A percentile compares a stretch with the other conserved stretches of the same genome.
Conservation (phyloP, 2,797 vertebrate genomes). For the Amblyopsis hoosieri region DNA sequence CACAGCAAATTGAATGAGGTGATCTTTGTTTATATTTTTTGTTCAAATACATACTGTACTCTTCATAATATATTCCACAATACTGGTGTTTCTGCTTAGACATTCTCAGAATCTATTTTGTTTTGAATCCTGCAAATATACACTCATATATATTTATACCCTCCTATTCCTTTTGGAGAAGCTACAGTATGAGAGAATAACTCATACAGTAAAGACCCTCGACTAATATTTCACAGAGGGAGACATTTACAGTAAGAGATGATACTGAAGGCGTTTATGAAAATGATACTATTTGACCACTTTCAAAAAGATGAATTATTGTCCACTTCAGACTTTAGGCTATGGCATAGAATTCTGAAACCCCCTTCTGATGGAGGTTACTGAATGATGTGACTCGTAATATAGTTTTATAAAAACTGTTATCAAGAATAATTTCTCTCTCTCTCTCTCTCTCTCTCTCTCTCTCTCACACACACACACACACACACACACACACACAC, state of each 20-base stretch:
- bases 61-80: too few species aligned
- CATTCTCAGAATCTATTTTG: slow-evolving; percentile 33
- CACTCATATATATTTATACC: slow-evolving; percentile 25
- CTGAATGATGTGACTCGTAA: slow-evolving; percentile 38
- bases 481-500: not conserved
- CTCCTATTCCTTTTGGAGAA: slow-evolving; percentile 45
- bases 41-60: too few species aligned
- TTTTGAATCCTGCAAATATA: slow-evolving; percentile 57
- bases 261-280: slow-evolving; percentile 8
- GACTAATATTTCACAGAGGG: slow-evolving; percentile 29
- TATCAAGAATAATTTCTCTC: too few species aligned
- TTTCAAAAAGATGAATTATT: too few species aligned
- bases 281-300: slow-evolving; percentile 1
- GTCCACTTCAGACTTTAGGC: too few species aligned
- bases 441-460: not conserved
- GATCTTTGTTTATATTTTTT: too few species aligned
- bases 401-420: slow-evolving; percentile 31
- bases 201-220: slow-evolving; percentile 47
- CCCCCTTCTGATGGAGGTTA: slow-evolving; percentile 36
- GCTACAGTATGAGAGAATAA: slow-evolving; percentile 29
- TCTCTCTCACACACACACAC: not conserved
- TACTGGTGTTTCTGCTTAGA: not conserved
- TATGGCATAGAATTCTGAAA: not conserved
- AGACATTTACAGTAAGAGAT: slow-evolving; percentile 34
- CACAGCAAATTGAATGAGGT: too few species aligned